Evolutionary conservation across 2,888 invertebrate genomes (phyloP), one percentile per base, ranked within the genome.

Genomic region (Epinotia brunnichana): DNA sequence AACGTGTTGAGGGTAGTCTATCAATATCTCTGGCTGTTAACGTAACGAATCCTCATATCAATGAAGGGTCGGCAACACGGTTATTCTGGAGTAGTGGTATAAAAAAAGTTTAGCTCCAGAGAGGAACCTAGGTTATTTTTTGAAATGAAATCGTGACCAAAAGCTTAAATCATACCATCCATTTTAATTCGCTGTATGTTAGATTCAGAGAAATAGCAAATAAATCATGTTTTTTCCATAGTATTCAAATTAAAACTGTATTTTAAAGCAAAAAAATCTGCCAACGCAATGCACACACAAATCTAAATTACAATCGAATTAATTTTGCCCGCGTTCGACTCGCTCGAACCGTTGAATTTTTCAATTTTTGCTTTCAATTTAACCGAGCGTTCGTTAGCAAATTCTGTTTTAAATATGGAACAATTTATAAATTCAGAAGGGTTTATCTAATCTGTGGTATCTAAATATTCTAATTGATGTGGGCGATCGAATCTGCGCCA

Each of bases 391-490:
- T 63, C 62, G 51, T 63, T 63, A 63, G 29, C 48, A 51, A 51
- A n/a, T 13, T 19, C 21, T 13, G 54, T 54, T 54, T 54, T 17
- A 48, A 61, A 21, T 35, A n/a, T 17, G 29, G 29, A 63, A 64
- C 19, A 13, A 9, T 53, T 53, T 53, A 53, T 54, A 17, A 9
- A 53, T 64, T 35, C 51, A 39, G 53, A 35, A 64, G 53, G 15
- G 53, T 35, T 53, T 53, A 51, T 51, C 15, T 61, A 44, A 62
- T 48, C 64, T 53, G 35, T 53, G 44, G 48, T 11, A 62, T 62
- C 61, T 24, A 24, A 44, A 62, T 62, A 48, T 62, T 62, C 9
- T 62, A 62, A 53, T 35, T 64, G 63, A 19, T 53, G 7, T 53
- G 48, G 53, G 64, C 11, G 24, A 41, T 63, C 19, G 24, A 69